Evolutionary conservation across 2,113 vertebrate genomes (phyloP).

Genomic region (Platichthys flesus): DNA sequence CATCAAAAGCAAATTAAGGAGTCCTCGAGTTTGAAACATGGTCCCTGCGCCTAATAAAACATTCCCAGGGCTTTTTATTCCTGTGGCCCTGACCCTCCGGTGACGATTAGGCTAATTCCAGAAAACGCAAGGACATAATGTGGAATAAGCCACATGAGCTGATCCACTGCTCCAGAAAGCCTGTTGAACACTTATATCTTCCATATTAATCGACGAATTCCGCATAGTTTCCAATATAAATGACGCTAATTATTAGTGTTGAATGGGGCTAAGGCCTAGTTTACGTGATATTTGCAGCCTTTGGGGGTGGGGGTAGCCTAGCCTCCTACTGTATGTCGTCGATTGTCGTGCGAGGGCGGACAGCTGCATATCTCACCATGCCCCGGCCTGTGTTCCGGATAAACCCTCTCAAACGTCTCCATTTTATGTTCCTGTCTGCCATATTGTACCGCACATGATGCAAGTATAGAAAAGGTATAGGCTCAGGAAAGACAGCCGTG

Average conservation of each 20-base stretch:
- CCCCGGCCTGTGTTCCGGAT: background rate
- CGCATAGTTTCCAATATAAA: background rate
- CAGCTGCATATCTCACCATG: slow-evolving; percentile 29
- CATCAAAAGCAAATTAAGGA: slow-evolving; percentile 1
- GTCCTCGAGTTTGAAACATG: background rate
- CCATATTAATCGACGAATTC: slow-evolving; percentile 30
- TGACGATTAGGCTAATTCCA: slow-evolving; percentile 54
- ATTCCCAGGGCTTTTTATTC: background rate
- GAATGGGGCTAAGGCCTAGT: slow-evolving; percentile 64
- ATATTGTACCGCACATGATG: too few species aligned
- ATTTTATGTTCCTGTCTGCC: background rate
- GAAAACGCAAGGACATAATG: slow-evolving; percentile 62
- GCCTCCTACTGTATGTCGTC: slow-evolving; percentile 75
- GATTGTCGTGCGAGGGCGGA: slow-evolving; percentile 71
- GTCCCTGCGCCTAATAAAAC: too few species aligned
- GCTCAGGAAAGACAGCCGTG: slow-evolving; percentile 55
- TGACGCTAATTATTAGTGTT: slow-evolving; percentile 38
- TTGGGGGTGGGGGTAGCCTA: slow-evolving; percentile 72
- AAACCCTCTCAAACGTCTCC: background rate
- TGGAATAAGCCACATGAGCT: background rate
- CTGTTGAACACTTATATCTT: slow-evolving; percentile 9
- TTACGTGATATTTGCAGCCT: slow-evolving; percentile 61
- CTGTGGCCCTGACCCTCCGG: slow-evolving; percentile 16
- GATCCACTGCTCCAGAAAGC: too few species aligned
- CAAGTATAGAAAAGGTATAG: too few species aligned